phyloP scores from a whole-genome alignment of 2,888 invertebrate species.

The Schrankia costaestrigalis region DNA sequence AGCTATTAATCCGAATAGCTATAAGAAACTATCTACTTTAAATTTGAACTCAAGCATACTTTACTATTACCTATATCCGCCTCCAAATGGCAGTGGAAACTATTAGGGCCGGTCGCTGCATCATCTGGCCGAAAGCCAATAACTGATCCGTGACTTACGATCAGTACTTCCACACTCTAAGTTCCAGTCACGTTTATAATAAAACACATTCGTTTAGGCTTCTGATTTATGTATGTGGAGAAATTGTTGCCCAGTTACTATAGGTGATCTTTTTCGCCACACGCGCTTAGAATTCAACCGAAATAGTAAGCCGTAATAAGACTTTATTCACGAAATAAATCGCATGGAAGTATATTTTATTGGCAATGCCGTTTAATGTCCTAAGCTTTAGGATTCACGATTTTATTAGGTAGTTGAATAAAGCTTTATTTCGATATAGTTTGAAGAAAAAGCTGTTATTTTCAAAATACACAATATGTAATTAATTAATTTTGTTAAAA shows the following conservation, averaged over 20 bases:
- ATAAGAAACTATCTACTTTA: too few relatives aligned
- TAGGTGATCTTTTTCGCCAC: slow-evolving; percentile 8
- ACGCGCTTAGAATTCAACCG: not conserved
- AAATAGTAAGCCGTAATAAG: slow-evolving; percentile 6
- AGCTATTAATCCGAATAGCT: too few relatives aligned
- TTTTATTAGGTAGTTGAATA: too few relatives aligned
- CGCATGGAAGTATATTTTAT: not conserved
- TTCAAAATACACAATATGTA: too few relatives aligned
- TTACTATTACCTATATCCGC: not conserved
- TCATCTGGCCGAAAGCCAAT: slow-evolving; percentile 27
- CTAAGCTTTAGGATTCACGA: not conserved
- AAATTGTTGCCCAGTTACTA: slow-evolving; percentile 14
- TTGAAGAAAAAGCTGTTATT: too few relatives aligned
- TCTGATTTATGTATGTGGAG: slow-evolving; percentile 23
- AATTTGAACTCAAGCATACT: too few relatives aligned
- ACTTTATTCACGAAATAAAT: slow-evolving; percentile 1
- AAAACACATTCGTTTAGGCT: slow-evolving; percentile 14
- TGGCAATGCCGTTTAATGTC: not conserved
- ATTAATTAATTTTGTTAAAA: too few relatives aligned
- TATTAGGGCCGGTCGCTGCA: slow-evolving; percentile 22
- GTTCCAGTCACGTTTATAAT: slow-evolving; percentile 24
- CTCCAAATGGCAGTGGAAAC: slow-evolving; percentile 18
- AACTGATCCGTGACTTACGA: slow-evolving; percentile 26
- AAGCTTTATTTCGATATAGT: too few relatives aligned
- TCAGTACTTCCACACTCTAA: slow-evolving; percentile 9